Evolutionary conservation across 1,140 invertebrate genomes (phyloP).

Genomic region (Triops longicaudatus): DNA sequence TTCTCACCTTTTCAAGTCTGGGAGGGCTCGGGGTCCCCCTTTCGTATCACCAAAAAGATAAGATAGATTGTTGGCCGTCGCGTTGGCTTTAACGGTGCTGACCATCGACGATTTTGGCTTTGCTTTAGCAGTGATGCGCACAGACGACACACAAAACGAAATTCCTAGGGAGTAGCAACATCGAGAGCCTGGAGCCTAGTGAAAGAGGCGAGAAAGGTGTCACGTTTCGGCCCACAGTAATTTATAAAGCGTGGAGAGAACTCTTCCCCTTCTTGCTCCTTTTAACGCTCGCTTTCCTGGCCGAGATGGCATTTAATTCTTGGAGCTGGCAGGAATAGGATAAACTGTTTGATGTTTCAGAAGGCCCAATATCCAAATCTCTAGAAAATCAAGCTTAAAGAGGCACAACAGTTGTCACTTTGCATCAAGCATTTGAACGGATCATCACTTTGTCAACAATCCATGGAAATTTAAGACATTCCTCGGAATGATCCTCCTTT

Average conservation of each 20-base stretch:
- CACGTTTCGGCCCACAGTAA: slow-evolving; percentile 6
- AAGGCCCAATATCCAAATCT: not conserved
- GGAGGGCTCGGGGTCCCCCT: not conserved
- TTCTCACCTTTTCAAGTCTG: not conserved
- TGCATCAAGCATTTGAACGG: not conserved
- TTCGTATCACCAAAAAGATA: not conserved
- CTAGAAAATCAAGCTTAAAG: not conserved
- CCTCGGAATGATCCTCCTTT: not conserved
- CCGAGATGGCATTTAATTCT: not conserved
- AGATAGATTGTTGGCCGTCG: slow-evolving; percentile 6
- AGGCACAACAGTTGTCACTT: slow-evolving; percentile 1
- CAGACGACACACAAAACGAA: not conserved
- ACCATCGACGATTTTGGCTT: not conserved
- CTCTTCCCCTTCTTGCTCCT: not conserved
- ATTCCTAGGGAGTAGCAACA: not conserved
- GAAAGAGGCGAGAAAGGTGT: slow-evolving; percentile 14
- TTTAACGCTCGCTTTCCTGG: not conserved
- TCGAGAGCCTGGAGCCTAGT: not conserved
- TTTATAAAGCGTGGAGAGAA: not conserved
- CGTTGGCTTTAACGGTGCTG: not conserved
- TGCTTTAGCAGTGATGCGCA: slow-evolving; percentile 10
- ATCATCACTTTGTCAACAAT: not conserved
- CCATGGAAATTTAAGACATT: not conserved
- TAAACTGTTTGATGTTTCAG: not conserved
- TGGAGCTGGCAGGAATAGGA: not conserved